These are phyloP conservation scores for Asbolus verrucosus DNA, from an alignment of 1,140 invertebrate species.

Conservation along the genomic window DNA sequence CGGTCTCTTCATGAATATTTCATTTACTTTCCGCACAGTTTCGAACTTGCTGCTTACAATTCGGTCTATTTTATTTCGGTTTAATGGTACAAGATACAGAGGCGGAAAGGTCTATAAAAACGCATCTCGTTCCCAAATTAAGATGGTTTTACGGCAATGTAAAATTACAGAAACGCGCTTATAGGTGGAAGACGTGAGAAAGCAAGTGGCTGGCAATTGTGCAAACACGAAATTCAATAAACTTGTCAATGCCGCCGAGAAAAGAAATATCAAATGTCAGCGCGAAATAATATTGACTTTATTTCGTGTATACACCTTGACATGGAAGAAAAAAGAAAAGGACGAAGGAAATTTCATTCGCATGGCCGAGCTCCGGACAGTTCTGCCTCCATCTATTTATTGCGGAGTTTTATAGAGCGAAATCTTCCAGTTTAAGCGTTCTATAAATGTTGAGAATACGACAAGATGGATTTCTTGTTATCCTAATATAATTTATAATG, in stretches of 20 bases:
- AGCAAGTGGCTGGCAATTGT: constrained; percentile 8
- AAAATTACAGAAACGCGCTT: not conserved
- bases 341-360: too few species aligned
- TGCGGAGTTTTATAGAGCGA: too few species aligned
- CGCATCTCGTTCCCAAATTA: not conserved
- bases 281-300: constrained; percentile 11
- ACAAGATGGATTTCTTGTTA: too few species aligned
- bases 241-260: constrained; percentile 31
- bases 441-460: too few species aligned
- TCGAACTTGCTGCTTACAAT: constrained; percentile 10
- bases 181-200: constrained; percentile 10
- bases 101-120: constrained; percentile 7
- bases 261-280: constrained; percentile 41
- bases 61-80: constrained; percentile 10
- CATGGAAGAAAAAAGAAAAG: too few species aligned
- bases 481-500: too few species aligned
- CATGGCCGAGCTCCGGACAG: too few species aligned
- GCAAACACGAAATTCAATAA: constrained; percentile 31
- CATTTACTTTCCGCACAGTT: constrained; percentile 40
- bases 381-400: too few species aligned
- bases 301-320: too few species aligned
- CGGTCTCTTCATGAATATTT: constrained; percentile 41
- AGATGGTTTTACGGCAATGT: not conserved
- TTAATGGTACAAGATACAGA: constrained; percentile 15
- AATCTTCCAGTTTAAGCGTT: too few species aligned